Percentiles rank a stretch among this genome's conserved stretches.
phyloP scores from a whole-genome alignment of 2,113 vertebrate species.

The Protomyctophum bolini region DNA sequence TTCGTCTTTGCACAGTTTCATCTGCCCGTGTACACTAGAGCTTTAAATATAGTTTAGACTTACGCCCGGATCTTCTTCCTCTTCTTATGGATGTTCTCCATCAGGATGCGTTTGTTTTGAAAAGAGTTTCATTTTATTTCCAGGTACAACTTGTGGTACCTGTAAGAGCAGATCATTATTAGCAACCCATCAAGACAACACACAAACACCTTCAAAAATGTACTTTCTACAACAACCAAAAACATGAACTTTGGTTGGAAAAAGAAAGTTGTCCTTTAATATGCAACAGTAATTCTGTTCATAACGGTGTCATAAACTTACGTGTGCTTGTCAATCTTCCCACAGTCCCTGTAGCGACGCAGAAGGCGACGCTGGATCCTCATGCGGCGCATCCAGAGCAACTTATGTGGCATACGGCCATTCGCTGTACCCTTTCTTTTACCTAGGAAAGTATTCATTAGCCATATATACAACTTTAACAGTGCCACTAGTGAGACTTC shows the following conservation, averaged over 20 bases:
- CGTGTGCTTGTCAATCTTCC: constrained; percentile 99
- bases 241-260: not conserved
- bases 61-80: constrained; percentile 99
- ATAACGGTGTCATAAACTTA: constrained; percentile 61
- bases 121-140: constrained; percentile 97
- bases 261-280: too few relatives aligned
- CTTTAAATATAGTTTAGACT: constrained; percentile 64
- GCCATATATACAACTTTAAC: too few relatives aligned
- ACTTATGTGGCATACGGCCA: constrained; percentile 96
- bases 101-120: constrained; percentile 98
- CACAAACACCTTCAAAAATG: not conserved
- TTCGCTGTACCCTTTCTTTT: constrained; percentile 99
- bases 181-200: not conserved
- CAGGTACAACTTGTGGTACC: constrained; percentile 98
- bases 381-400: constrained; percentile 97
- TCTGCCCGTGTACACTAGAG: too few relatives aligned
- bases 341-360: constrained; percentile 94
- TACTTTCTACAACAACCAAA: too few relatives aligned
- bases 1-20: too few relatives aligned
- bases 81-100: constrained; percentile 99
- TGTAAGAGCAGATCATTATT: constrained; percentile 39
- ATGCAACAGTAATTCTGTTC: not conserved
- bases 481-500: too few relatives aligned
- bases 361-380: constrained; percentile 93
- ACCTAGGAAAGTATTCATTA: constrained; percentile 66